Conservation (phyloP, 2,113 vertebrate species). For the Elephas maximus region DNA sequence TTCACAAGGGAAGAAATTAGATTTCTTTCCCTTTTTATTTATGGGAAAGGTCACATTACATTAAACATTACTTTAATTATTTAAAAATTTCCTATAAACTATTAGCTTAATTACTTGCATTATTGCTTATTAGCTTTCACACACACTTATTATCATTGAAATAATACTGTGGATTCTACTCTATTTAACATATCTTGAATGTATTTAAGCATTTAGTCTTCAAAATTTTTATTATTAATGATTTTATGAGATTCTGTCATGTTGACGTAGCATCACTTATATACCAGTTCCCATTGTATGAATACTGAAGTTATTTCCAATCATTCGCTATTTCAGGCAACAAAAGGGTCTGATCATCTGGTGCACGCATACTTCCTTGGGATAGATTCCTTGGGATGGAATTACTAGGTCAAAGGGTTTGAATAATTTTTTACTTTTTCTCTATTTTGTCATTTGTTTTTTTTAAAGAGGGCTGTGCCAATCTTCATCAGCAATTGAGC, state of each 20-base stretch:
- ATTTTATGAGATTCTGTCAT: not conserved
- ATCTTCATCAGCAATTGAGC: not conserved
- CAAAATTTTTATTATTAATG: not conserved
- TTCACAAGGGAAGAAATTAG: slow-evolving; percentile 25
- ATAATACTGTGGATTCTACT: not conserved
- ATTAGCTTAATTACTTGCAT: slow-evolving; percentile 43
- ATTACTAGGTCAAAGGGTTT: not conserved
- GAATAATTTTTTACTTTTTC: not conserved
- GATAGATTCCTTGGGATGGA: not conserved
- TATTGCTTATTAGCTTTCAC: slow-evolving; percentile 25
- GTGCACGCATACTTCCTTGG: not conserved
- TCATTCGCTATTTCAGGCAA: not conserved
- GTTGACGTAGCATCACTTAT: not conserved
- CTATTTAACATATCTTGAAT: not conserved
- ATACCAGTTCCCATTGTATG: not conserved
- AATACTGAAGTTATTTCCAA: not conserved
- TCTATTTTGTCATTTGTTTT: not conserved
- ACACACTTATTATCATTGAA: slow-evolving; percentile 23
- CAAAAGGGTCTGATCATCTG: not conserved
- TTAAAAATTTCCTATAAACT: not conserved
- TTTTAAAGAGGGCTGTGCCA: not conserved
- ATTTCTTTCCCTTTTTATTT: slow-evolving; percentile 54
- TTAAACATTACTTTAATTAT: slow-evolving; percentile 45
- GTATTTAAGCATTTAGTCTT: not conserved
- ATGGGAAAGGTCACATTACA: not conserved